Evolutionary conservation across 2,797 vertebrate genomes (phyloP).

Genomic region (Neosilurus mollespiculum): DNA sequence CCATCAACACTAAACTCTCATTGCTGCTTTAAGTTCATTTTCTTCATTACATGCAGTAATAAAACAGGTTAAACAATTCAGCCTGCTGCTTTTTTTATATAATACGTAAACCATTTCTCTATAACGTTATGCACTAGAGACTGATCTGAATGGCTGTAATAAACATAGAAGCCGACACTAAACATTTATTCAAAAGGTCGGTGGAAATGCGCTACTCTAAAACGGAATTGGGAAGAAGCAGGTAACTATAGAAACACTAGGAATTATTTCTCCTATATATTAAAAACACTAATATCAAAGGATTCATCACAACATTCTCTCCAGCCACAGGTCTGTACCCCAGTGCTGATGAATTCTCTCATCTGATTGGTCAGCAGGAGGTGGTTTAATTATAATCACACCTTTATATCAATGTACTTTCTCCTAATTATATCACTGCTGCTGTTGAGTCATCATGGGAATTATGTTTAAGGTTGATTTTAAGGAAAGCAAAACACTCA

Average conservation of each 20-base stretch:
- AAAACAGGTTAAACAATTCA: background rate
- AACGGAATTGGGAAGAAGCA: background rate
- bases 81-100: background rate
- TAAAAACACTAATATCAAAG: too few relatives aligned
- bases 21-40: background rate
- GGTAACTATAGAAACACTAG: background rate
- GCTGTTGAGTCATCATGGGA: background rate
- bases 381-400: background rate
- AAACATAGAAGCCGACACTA: background rate
- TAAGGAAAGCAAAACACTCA: too few relatives aligned
- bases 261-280: conserved; percentile 3
- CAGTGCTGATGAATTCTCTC: background rate
- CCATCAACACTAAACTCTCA: background rate
- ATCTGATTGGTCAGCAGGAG: background rate
- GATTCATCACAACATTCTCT: background rate
- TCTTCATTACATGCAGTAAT: conserved; percentile 21
- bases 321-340: too few relatives aligned
- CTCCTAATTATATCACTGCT: background rate
- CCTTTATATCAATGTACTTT: background rate
- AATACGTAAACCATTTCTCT: conserved; percentile 17
- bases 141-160: background rate
- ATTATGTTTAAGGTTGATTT: too few relatives aligned
- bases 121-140: conserved; percentile 4
- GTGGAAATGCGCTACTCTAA: background rate
- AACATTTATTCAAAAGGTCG: conserved; percentile 2